These are phyloP conservation scores for Lamellibrachia satsuma DNA, from an alignment of 2,888 invertebrate species.

Conservation along the genomic window DNA sequence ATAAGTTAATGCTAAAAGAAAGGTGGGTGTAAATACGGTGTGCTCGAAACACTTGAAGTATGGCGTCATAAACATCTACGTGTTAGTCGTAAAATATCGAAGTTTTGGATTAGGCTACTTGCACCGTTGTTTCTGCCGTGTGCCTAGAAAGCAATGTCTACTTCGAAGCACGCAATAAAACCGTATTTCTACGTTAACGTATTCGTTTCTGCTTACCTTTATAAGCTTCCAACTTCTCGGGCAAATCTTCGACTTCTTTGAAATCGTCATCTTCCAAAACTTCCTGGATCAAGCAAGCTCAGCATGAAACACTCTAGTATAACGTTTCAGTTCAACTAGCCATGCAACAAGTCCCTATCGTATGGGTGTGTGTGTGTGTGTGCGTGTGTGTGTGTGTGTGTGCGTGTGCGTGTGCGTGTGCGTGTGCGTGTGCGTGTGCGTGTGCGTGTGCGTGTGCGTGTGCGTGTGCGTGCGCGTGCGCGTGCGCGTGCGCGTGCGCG, in stretches of 20 bases:
- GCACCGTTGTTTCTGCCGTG: background rate
- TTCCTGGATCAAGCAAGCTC: constrained; percentile 30
- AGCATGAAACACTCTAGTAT: background rate
- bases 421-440: no score
- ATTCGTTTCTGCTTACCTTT: constrained; percentile 35
- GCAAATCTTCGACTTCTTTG: constrained; percentile 42
- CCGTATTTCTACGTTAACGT: background rate
- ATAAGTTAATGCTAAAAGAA: background rate
- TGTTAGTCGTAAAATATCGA: background rate
- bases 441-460: no score
- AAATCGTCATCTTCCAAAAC: constrained; percentile 36
- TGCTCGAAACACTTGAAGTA: background rate
- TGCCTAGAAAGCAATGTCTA: background rate
- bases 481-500: no score
- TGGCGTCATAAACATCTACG: background rate
- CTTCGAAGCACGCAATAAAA: background rate
- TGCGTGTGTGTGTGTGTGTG: no score
- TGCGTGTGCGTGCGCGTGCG: no score
- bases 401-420: no score
- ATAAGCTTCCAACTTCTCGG: constrained; percentile 37
- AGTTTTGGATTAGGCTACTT: background rate
- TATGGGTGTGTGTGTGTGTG: no score
- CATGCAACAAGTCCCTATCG: no score
- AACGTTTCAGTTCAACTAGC: background rate
- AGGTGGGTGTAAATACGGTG: background rate